Evolutionary conservation across 2,888 invertebrate genomes (phyloP), one percentile per base, ranked within the genome.

Genomic region (Scaptomyza parva): DNA sequence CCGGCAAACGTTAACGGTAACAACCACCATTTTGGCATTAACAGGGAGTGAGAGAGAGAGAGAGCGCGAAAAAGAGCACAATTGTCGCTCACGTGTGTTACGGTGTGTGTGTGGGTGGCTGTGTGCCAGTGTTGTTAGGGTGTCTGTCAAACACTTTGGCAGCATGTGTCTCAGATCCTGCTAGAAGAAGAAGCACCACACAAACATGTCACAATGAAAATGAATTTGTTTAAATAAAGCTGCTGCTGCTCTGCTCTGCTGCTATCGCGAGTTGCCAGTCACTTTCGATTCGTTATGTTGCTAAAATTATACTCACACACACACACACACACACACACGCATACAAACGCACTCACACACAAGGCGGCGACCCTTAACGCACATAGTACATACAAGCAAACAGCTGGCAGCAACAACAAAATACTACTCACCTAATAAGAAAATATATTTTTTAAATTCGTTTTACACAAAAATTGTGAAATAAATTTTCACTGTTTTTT

Each of bases 1-100:
- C 88, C 84, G 87, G 83, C 87, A 78, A 83, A 76, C 58, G 35
- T 50, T 76, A 87, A 85, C 77, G 74, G 79, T 85, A 74, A 53
- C 62, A 69, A 63, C 86, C 86, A 83, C 82, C 72, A 78, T 68
- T 62, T 77, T 72, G 40, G 33, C 26, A 18, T 33, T 18, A 28
- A 17, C 39, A 40, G 50, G 40, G 39, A 20, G 33, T 17, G 39
- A 17, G 43, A 40, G 50, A 43, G 39, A 20, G 33, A 20, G 39
- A 47, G 44, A 43, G 39, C 26, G 17, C 12, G 55, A 24, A 40
- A 39, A 24, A 45, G 43, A 62, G 62, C 45, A 26, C 30, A 61
- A 69, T 45, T 73, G 53, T 45, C 55, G 45, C 54, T 64, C 55
- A 73, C 76, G 60, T 70, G 64, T 41, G 12, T 24, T 1, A 18